Evolutionary conservation across 2,888 invertebrate genomes (phyloP).

Genomic region (Lepidocyrtinus sp.): DNA sequence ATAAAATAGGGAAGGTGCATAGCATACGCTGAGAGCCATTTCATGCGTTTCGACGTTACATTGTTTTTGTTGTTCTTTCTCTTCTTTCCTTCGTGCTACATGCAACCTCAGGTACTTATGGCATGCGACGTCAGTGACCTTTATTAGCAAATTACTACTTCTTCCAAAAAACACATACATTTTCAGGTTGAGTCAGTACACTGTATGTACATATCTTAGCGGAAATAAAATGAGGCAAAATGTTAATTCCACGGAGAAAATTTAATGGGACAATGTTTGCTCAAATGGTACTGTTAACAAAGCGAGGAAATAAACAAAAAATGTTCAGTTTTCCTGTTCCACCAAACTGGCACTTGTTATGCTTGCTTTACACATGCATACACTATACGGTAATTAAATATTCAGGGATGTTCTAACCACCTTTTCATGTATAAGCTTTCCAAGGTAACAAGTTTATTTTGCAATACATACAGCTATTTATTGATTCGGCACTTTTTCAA

Average conservation of each 20-base stretch:
- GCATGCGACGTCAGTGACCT: conserved; percentile 66
- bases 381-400: neutral
- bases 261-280: neutral
- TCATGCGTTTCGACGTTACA: neutral
- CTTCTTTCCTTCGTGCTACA: conserved; percentile 48
- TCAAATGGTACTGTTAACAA: neutral
- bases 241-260: neutral
- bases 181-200: conserved; percentile 1
- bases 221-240: neutral
- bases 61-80: conserved; percentile 29
- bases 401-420: neutral
- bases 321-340: neutral
- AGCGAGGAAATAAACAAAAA: neutral
- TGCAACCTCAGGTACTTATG: conserved; percentile 32
- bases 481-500: neutral
- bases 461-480: neutral
- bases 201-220: too few relatives aligned
- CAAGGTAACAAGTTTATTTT: neutral
- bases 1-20: too few relatives aligned
- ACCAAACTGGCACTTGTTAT: neutral
- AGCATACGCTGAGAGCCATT: too few relatives aligned
- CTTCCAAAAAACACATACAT: conserved; percentile 14
- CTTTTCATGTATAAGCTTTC: neutral
- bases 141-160: conserved; percentile 59
- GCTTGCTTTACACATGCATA: neutral